phyloP scores from a whole-genome alignment of 1,140 invertebrate species.

The Heterodera schachtii region DNA sequence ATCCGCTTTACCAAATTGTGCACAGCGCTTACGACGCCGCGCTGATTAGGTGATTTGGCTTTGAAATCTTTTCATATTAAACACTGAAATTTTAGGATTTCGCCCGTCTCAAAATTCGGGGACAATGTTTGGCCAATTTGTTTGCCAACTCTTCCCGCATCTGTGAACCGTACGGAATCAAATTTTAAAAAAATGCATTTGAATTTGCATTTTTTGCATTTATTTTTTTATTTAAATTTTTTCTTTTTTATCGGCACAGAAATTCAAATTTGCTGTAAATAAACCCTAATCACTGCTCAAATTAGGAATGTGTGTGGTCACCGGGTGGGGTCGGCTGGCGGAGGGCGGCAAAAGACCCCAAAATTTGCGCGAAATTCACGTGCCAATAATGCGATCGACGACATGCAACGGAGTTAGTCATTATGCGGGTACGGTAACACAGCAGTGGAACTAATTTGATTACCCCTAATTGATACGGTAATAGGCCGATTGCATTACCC shows the following conservation, averaged over 20 bases:
- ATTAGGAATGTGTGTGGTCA: slow-evolving; percentile 35
- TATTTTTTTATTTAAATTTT: no score
- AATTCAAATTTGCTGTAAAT: no score
- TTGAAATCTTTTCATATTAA: neutral
- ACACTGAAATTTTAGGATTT: slow-evolving; percentile 24
- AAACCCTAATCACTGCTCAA: no score
- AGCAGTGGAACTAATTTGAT: neutral
- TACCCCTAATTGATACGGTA: no score
- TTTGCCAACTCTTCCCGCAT: slow-evolving; percentile 25
- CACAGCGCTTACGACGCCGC: slow-evolving; percentile 42
- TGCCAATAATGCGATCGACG: slow-evolving; percentile 41
- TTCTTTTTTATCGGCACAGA: neutral
- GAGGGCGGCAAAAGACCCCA: slow-evolving; percentile 27
- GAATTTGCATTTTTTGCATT: no score
- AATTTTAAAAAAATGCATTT: slow-evolving; percentile 15
- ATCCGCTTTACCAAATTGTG: slow-evolving; percentile 41
- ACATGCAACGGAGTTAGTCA: slow-evolving; percentile 42
- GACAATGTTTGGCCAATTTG: slow-evolving; percentile 36
- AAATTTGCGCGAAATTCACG: slow-evolving; percentile 41
- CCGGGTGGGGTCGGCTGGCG: slow-evolving; percentile 45
- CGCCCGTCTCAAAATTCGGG: slow-evolving; percentile 18
- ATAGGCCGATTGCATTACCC: slow-evolving; percentile 27
- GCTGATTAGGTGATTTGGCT: slow-evolving; percentile 26
- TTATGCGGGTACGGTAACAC: slow-evolving; percentile 25
- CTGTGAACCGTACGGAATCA: slow-evolving; percentile 4